These are phyloP conservation scores for Gephyroberyx darwinii DNA, from an alignment of 2,797 vertebrate genomes.

Conservation along the genomic window DNA sequence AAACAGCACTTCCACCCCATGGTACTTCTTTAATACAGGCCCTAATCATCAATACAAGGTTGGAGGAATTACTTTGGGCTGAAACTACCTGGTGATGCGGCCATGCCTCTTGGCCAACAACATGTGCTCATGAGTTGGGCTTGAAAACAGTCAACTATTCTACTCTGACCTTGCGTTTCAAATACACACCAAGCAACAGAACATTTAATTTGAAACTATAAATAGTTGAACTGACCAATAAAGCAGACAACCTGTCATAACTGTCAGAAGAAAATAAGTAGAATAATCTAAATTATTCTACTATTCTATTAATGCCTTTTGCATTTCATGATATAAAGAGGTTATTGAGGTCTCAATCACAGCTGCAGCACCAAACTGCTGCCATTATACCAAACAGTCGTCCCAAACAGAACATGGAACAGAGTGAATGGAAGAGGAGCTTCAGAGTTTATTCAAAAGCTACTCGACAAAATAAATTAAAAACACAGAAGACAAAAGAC, in stretches of 20 bases:
- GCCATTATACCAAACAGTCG: constrained; percentile 8
- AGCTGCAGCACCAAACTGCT: not conserved
- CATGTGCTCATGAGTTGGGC: too few species aligned
- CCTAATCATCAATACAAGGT: not conserved
- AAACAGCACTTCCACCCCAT: not conserved
- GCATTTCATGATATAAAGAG: not conserved
- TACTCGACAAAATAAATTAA: constrained; percentile 79
- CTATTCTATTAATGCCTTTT: rapidly evolving
- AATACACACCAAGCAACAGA: not conserved
- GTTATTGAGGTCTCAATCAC: not conserved
- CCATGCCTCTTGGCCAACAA: not conserved
- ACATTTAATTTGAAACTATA: not conserved
- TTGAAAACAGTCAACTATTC: too few species aligned
- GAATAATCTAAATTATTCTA: not conserved
- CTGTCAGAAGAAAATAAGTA: not conserved
- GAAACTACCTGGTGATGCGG: not conserved
- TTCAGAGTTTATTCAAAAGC: constrained; percentile 82
- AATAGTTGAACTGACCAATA: not conserved
- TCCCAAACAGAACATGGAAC: constrained; percentile 62
- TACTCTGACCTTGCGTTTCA: not conserved
- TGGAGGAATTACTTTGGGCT: not conserved
- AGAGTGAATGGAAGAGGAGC: constrained; percentile 67
- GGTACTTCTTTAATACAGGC: not conserved
- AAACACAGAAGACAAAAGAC: constrained; percentile 58
- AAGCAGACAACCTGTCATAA: not conserved